Evolutionary conservation across 1,140 invertebrate species (phyloP), one percentile per base, ranked within the genome.

Genomic region (Trichonephila clavata): DNA sequence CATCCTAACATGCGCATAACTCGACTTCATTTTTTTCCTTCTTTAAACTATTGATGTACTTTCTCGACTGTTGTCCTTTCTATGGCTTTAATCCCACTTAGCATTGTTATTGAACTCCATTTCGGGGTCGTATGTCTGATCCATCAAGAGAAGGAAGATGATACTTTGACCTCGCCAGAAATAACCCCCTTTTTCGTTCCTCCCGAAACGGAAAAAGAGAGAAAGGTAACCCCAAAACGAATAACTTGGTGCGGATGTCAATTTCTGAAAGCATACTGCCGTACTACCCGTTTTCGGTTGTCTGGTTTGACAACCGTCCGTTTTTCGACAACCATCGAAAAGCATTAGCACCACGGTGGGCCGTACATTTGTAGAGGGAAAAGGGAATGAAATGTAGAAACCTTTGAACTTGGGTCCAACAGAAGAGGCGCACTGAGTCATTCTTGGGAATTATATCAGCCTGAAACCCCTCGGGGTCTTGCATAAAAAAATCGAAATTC

Each of bases 251-350:
- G 63, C 24, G 83, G 32, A 39, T 86, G 84, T 86, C 84, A 86
- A 20, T 60, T 61, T 60, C 84, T 61, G 84, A 32, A 60, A 27
- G 59, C 84, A 21, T 24, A 18, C 84, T 61, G n/a, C 4, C n/a
- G 57, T 27, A 60, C 81, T 84, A 84, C 65, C 59, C 59, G 65
- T 90, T 81, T 81, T 90, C 88, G 88, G 71, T 90, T 90, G 88
- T 90, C 88, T 81, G 50, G 43, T 81, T 90, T 90, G 68, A 90
- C 88, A 80, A 61, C n/a, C 68, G 88, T 77, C 43, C 39, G 63
- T 13, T 27, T 57, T 50, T 32, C 16, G 68, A 90, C 88, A 90
- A 80, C 88, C 88, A 59, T 90, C 88, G 65, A 80, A 90, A 80
- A 24, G 88, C 88, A 90, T 90, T 90, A 90, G 50, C 43, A 59